Base-by-base conservation (phyloP, 2,888 invertebrate genomes). In the Cephus sareptanus region DNA sequence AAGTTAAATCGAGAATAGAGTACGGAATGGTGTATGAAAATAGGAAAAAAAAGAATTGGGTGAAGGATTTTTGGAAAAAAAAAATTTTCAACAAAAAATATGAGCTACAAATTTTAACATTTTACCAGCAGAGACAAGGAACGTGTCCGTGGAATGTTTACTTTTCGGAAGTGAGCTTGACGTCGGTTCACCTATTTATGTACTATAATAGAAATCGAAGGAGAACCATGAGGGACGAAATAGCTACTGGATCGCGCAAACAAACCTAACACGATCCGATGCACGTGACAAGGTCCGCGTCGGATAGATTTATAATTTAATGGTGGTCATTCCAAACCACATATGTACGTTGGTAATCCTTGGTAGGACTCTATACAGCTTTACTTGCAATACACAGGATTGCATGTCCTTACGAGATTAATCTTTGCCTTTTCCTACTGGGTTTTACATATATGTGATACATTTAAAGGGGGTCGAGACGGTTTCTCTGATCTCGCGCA, bases 251-350 rank as follows among this genome's bases (percentile, higher is more conserved):
- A 71, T 71, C 71, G 71, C 34, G 71, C 71, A 71, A 71, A 71
- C 71, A 71, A 71, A 34, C 71, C 34, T 31, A 31, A 12, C 71
- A 34, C 71, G 71, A 71, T 34, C 34, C 70, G 82, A 79, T 83
- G 83, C 82, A 76, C 83, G 85, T 87, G 87, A 85, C 87, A 82
- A 81, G 83, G 80, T 82, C 75, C 77, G 76, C 79, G 34, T 80
- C 79, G 83, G 83, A 81, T 83, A 85, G 87, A 87, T 87, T 87
- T 87, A 87, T 83, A 84, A 84, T 82, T 83, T 79, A 84, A 81
- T 40, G 75, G 78, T 79, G 79, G 79, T 79, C 76, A 83, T 80
- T 78, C 78, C 74, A 56, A 69, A 77, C 76, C 81, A 78, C 80
- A 78, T 80, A 82, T 83, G 80, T 70, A 83, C 84, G 80, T 69